phyloP scores from a whole-genome alignment of 37 sponge, comb jelly and placozoan genomes.

The Lycopodina hypogea region DNA sequence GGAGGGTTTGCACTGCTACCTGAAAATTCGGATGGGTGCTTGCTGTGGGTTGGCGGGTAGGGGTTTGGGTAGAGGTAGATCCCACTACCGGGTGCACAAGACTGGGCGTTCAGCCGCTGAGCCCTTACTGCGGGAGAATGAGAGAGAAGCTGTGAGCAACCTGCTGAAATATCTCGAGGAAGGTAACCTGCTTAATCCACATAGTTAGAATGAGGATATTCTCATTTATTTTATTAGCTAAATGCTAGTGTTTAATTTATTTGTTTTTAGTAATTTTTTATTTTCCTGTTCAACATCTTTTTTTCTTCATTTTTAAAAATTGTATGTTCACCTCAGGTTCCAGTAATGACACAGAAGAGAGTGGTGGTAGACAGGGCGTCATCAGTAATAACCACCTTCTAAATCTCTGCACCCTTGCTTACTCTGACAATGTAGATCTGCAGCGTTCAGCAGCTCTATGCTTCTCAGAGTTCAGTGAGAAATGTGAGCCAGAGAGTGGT shows the following conservation, averaged over 20 bases:
- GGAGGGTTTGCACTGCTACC: too few relatives aligned
- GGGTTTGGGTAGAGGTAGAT: not conserved
- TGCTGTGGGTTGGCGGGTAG: not conserved
- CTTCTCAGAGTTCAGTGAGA: conserved; percentile 84
- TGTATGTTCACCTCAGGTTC: not conserved
- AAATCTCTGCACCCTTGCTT: conserved; percentile 61
- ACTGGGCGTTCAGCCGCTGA: conserved; percentile 11
- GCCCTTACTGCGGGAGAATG: conserved; percentile 65
- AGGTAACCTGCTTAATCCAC: conserved; percentile 15
- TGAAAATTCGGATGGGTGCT: not conserved
- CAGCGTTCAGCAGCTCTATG: conserved; percentile 83
- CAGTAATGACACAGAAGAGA: too few relatives aligned
- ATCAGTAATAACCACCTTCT: conserved; percentile 50
- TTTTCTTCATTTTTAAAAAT: not conserved
- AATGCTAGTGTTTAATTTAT: not conserved
- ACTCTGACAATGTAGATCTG: conserved; percentile 80
- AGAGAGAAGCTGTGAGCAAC: conserved; percentile 68
- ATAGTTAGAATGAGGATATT: not conserved
- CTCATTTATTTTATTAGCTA: not conserved
- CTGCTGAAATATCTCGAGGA: conserved; percentile 57
- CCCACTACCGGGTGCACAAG: not conserved
- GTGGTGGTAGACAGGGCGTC: not conserved
- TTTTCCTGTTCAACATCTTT: not conserved
- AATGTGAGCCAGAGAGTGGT: conserved; percentile 62
- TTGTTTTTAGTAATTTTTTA: not conserved